A percentile compares a stretch with the other conserved stretches of the same genome.
These are phyloP conservation scores for Sitodiplosis mosellana DNA, from an alignment of 1,140 invertebrate species.

Conservation along the genomic window DNA sequence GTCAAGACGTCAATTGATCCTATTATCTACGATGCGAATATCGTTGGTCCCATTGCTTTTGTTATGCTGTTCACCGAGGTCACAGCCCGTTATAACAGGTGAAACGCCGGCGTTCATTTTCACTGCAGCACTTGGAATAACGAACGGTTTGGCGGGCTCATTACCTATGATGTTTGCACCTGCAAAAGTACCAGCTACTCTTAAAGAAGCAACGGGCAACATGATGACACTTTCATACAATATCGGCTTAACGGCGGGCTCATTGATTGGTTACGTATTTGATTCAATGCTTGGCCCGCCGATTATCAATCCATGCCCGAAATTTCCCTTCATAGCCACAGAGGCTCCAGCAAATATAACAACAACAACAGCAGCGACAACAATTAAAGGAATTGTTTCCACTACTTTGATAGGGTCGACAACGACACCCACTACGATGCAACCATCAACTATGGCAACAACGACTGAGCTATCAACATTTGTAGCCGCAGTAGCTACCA, in stretches of 20 bases:
- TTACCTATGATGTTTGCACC: constrained; percentile 82
- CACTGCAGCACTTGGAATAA: constrained; percentile 57
- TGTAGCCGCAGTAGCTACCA: background rate
- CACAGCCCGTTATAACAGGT: constrained; percentile 46
- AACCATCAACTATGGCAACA: constrained; percentile 1
- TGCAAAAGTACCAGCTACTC: constrained; percentile 55
- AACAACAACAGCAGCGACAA: constrained; percentile 7
- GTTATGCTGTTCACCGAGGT: constrained; percentile 56
- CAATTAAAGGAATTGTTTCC: constrained; percentile 4
- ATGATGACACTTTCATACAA: constrained; percentile 86
- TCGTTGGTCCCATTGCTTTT: constrained; percentile 62
- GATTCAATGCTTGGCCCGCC: constrained; percentile 50
- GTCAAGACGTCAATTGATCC: constrained; percentile 52
- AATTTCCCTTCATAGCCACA: constrained; percentile 15
- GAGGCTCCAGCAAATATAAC: constrained; percentile 5
- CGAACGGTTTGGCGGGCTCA: constrained; percentile 73
- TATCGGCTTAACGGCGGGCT: constrained; percentile 63
- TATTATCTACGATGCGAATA: constrained; percentile 45
- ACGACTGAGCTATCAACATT: background rate
- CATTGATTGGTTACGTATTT: constrained; percentile 62
- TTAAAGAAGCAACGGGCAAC: constrained; percentile 66
- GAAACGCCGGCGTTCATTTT: constrained; percentile 42
- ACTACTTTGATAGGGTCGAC: constrained; percentile 3
- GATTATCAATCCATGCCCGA: constrained; percentile 24
- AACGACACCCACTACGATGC: constrained; percentile 7